Evolutionary conservation across 2,888 invertebrate genomes (phyloP), one percentile per base, ranked within the genome.

Genomic region (Drosophila differens): DNA sequence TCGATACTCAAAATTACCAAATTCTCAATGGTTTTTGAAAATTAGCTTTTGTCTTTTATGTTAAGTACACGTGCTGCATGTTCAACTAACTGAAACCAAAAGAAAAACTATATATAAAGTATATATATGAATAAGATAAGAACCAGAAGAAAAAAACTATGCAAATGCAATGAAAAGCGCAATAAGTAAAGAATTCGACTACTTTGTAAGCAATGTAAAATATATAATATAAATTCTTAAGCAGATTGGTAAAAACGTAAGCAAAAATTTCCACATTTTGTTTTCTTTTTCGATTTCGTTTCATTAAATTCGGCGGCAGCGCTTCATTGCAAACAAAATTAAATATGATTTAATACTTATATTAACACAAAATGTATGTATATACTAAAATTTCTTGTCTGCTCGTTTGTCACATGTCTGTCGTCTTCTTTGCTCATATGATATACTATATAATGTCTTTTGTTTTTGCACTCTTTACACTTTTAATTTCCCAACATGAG

Each of bases 291-390:
- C 51, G 35, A 51, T 73, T 65, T 59, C 33, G 52, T 59, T 59
- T 54, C 39, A 64, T 74, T 70, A 32, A 32, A 54, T 54, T 64
- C 28, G 59, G 62, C 65, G 81, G 73, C 88, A 68, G 72, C 74
- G 85, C 89, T 87, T 88, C 90, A 88, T 82, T 82, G 90, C 90
- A 82, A 76, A 76, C 66, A 72, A 76, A 81, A 64, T 49, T 12
- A 51, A 51, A 63, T 66, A 73, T 66, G 57, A 73, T 68, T 69
- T 65, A 78, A 71, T 61, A 79, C 52, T 35, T 58, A 70, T 79
- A 70, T 75, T 82, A 77, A 78, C 69, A 68, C 22, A 55, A 22
- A 28, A 57, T 57, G 51, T 28, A 28, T 22, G 19, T 49, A 30
- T 35, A 22, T 73, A 60, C 68, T 60, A 59, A 25, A 59, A 53